These are phyloP conservation scores for Gorilla gorilla DNA, from an alignment of 2,113 vertebrate species.

Conservation along the genomic window DNA sequence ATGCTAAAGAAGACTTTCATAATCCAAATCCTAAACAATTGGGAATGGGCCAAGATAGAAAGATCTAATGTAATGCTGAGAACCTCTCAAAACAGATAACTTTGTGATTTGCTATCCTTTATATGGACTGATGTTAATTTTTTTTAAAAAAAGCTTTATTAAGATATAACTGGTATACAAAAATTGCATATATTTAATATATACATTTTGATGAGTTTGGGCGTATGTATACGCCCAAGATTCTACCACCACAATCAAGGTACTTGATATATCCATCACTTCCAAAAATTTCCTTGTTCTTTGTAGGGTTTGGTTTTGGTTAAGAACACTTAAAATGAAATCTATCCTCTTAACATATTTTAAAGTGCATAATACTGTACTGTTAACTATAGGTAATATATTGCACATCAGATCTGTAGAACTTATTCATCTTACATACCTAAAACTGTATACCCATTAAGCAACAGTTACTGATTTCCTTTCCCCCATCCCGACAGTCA, in stretches of 20 bases:
- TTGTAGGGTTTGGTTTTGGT: not conserved
- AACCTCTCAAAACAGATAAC: not conserved
- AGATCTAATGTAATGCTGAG: not conserved
- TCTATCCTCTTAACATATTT: not conserved
- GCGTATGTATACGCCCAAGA: not conserved
- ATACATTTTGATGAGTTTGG: not conserved
- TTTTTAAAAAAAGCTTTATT: not conserved
- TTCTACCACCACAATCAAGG: not conserved
- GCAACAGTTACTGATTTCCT: not conserved
- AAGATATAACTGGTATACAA: not conserved
- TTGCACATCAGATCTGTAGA: not conserved
- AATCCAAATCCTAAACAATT: not conserved
- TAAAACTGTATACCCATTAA: not conserved
- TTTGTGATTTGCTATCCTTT: not conserved
- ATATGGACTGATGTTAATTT: not conserved
- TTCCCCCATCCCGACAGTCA: not conserved
- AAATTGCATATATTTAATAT: not conserved
- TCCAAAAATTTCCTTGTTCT: not conserved
- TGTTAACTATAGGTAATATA: not conserved
- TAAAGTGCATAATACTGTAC: not conserved
- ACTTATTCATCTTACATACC: not conserved
- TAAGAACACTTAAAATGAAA: not conserved
- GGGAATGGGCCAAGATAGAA: not conserved
- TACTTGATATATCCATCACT: not conserved
- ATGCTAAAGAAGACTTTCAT: conserved; percentile 80